These are phyloP conservation scores for Drosophila serrata DNA, from an alignment of 1,140 invertebrate species.

Conservation along the genomic window DNA sequence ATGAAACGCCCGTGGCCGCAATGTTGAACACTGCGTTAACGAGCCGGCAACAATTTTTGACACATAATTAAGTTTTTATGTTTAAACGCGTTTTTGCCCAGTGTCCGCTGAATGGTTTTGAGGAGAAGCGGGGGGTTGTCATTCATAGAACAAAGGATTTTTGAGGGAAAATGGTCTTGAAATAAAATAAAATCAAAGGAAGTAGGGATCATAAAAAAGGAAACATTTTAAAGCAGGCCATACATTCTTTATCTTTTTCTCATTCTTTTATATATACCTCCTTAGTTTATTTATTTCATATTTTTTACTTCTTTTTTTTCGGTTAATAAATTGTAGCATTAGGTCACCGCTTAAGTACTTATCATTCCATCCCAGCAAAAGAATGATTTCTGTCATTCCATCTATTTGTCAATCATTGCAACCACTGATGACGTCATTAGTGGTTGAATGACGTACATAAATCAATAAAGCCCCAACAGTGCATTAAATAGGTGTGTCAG, in stretches of 20 bases:
- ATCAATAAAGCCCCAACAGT: slow-evolving; percentile 77
- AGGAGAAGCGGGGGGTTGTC: slow-evolving; percentile 1
- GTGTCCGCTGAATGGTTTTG: slow-evolving; percentile 25
- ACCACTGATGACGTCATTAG: slow-evolving; percentile 38
- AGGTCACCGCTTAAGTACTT: not conserved
- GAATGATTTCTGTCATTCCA: slow-evolving; percentile 5
- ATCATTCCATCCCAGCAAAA: not conserved
- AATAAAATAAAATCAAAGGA: not conserved
- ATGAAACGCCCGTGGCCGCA: slow-evolving; percentile 69
- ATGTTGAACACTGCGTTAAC: slow-evolving; percentile 63
- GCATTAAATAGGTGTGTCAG: slow-evolving; percentile 38
- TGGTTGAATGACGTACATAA: slow-evolving; percentile 34
- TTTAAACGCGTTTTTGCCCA: slow-evolving; percentile 53
- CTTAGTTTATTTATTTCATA: too few species aligned
- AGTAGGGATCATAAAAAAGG: not conserved
- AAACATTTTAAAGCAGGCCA: not conserved
- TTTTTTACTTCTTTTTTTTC: not conserved
- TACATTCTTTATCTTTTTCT: not conserved
- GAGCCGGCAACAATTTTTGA: slow-evolving; percentile 69
- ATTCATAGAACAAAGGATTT: slow-evolving; percentile 18
- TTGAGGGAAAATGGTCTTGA: not conserved
- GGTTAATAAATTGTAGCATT: not conserved
- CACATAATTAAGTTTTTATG: slow-evolving; percentile 82
- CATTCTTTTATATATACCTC: not conserved
- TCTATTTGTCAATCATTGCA: slow-evolving; percentile 30